A percentile compares a stretch with the other conserved stretches of the same genome.
phyloP scores from a whole-genome alignment of 2,888 invertebrate genomes.

The Trisateles emortualis region DNA sequence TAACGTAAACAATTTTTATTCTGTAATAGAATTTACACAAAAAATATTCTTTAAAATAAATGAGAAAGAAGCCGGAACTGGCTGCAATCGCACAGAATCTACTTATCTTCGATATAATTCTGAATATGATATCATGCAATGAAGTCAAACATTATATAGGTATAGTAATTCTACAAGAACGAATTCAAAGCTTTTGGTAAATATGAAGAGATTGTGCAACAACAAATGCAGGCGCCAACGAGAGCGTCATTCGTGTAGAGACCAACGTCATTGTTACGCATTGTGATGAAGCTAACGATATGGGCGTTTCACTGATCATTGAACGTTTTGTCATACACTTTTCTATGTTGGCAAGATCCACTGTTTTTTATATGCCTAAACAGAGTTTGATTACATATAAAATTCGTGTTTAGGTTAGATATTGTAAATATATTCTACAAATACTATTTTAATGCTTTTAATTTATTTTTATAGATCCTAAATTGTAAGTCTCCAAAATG shows the following conservation, averaged over 20 bases:
- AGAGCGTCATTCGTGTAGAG: slow-evolving; percentile 37
- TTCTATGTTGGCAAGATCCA: slow-evolving; percentile 37
- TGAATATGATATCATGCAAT: slow-evolving; percentile 12
- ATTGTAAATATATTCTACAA: neutral
- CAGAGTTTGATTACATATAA: neutral
- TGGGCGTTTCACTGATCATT: slow-evolving; percentile 41
- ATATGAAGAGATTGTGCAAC: slow-evolving; percentile 34
- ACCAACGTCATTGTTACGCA: slow-evolving; percentile 45
- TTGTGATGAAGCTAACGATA: slow-evolving; percentile 40
- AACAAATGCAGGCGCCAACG: slow-evolving; percentile 34
- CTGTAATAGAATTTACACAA: slow-evolving; percentile 14
- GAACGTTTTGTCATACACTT: slow-evolving; percentile 41
- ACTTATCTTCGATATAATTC: slow-evolving; percentile 29
- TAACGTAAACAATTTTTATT: slow-evolving; percentile 39
- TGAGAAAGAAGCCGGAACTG: slow-evolving; percentile 13
- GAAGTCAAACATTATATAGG: slow-evolving; percentile 17
- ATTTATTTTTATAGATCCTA: no score
- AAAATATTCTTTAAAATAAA: slow-evolving; percentile 8
- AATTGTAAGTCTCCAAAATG: no score
- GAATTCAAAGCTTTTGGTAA: slow-evolving; percentile 25
- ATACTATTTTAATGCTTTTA: no score
- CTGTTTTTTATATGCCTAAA: slow-evolving; percentile 14
- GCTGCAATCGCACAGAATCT: slow-evolving; percentile 18
- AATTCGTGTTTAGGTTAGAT: neutral
- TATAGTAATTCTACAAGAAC: slow-evolving; percentile 16